These are phyloP conservation scores for Dinothrombium tinctorium DNA, from an alignment of 1,140 invertebrate genomes.

Conservation along the genomic window DNA sequence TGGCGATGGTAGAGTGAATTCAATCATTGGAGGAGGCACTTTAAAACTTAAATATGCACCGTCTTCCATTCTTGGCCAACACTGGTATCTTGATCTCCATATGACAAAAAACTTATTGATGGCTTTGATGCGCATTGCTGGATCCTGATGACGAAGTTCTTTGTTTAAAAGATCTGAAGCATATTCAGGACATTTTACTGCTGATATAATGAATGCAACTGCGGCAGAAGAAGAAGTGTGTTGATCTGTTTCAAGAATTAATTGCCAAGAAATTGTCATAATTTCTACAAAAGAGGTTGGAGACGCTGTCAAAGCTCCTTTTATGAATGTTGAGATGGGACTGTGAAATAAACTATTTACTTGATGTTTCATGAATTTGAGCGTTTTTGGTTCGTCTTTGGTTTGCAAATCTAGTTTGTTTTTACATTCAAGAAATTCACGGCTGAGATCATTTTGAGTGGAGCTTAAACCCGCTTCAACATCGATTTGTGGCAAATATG, in stretches of 20 bases:
- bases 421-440: no score
- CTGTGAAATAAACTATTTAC: constrained; percentile 67
- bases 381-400: constrained; percentile 23
- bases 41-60: constrained; percentile 81
- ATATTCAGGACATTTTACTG: constrained; percentile 64
- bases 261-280: constrained; percentile 73
- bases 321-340: constrained; percentile 62
- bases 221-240: constrained; percentile 34
- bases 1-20: constrained; percentile 93
- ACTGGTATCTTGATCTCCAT: constrained; percentile 93
- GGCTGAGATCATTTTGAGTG: background rate
- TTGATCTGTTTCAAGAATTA: constrained; percentile 50
- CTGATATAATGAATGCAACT: constrained; percentile 68
- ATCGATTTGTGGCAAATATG: constrained; percentile 16
- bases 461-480: constrained; percentile 14
- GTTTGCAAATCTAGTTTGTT: background rate
- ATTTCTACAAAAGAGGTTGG: constrained; percentile 70
- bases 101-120: constrained; percentile 44
- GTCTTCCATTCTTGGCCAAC: constrained; percentile 97
- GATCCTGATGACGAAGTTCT: constrained; percentile 55
- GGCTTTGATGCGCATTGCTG: constrained; percentile 45
- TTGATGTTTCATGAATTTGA: constrained; percentile 66
- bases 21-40: constrained; percentile 89
- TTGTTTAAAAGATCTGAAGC: constrained; percentile 65
- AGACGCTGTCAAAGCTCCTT: constrained; percentile 65